Evolutionary conservation across 1,140 invertebrate species (phyloP).

Genomic region (Patella vulgata): DNA sequence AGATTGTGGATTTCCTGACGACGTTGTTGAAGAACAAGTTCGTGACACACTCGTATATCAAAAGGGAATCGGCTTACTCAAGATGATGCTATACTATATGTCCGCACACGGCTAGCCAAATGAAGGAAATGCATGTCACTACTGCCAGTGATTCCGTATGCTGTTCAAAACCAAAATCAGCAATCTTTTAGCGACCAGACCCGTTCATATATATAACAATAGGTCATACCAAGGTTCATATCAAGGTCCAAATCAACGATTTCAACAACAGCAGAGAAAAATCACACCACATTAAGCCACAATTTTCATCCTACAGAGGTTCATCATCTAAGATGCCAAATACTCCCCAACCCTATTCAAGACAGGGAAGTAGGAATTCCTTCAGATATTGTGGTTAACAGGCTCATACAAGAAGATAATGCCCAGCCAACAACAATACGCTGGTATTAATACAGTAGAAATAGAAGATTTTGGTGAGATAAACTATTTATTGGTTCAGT

Average conservation of each 20-base stretch:
- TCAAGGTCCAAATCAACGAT: background rate
- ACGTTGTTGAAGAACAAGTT: too few species aligned
- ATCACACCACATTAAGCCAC: too few species aligned
- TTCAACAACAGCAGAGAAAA: too few species aligned
- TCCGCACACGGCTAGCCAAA: background rate
- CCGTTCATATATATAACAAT: too few species aligned
- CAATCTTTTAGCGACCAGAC: too few species aligned
- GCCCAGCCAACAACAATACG: background rate
- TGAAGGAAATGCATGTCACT: conserved; percentile 4
- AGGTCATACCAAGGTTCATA: too few species aligned
- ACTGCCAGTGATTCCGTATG: background rate
- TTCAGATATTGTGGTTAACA: background rate
- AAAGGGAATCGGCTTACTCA: conserved; percentile 8
- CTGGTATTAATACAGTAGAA: background rate
- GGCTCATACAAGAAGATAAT: conserved; percentile 3
- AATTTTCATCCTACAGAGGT: too few species aligned
- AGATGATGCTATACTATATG: background rate
- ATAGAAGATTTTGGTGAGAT: background rate
- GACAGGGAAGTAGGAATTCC: too few species aligned
- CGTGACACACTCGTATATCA: too few species aligned
- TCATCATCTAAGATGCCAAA: background rate
- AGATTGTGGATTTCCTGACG: too few species aligned
- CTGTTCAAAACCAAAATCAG: background rate
- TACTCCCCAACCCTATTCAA: background rate
- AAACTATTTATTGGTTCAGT: too few species aligned